Conservation (phyloP, 2,888 invertebrate species). For the Cheilosia variabilis region DNA sequence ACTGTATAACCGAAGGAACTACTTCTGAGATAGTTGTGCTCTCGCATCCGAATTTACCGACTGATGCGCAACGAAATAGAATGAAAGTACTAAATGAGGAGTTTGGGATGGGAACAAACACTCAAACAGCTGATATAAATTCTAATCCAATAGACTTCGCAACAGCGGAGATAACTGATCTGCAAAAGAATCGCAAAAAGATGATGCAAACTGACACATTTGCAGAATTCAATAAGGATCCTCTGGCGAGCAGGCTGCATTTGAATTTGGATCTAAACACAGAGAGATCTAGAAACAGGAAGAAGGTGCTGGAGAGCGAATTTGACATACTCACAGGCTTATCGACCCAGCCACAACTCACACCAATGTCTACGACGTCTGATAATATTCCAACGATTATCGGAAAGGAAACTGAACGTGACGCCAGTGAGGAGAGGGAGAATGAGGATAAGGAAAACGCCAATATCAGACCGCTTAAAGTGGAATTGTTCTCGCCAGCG, state of each 20-base stretch:
- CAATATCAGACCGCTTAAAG: constrained; percentile 36
- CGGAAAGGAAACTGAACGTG: constrained; percentile 25
- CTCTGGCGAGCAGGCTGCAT: constrained; percentile 73
- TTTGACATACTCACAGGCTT: constrained; percentile 78
- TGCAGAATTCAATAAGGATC: constrained; percentile 77
- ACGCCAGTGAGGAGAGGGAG: constrained; percentile 29
- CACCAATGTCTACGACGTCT: constrained; percentile 80
- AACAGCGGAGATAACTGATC: constrained; percentile 78
- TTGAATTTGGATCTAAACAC: constrained; percentile 78
- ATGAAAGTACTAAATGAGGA: constrained; percentile 86
- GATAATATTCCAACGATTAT: constrained; percentile 69
- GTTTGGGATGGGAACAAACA: constrained; percentile 84
- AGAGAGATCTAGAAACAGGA: constrained; percentile 78
- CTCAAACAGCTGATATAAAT: constrained; percentile 79
- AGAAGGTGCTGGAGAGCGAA: constrained; percentile 79
- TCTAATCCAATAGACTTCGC: constrained; percentile 75
- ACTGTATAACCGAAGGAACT: constrained; percentile 72
- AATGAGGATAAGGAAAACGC: constrained; percentile 75
- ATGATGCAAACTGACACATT: constrained; percentile 81
- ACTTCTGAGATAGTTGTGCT: constrained; percentile 7
- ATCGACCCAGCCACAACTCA: constrained; percentile 76
- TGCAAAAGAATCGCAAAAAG: constrained; percentile 82
- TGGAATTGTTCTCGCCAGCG: constrained; percentile 23
- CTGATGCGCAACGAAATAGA: constrained; percentile 86
- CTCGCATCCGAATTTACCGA: constrained; percentile 80